Evolutionary conservation across 2,113 vertebrate species (phyloP).

Genomic region (Pica pica): DNA sequence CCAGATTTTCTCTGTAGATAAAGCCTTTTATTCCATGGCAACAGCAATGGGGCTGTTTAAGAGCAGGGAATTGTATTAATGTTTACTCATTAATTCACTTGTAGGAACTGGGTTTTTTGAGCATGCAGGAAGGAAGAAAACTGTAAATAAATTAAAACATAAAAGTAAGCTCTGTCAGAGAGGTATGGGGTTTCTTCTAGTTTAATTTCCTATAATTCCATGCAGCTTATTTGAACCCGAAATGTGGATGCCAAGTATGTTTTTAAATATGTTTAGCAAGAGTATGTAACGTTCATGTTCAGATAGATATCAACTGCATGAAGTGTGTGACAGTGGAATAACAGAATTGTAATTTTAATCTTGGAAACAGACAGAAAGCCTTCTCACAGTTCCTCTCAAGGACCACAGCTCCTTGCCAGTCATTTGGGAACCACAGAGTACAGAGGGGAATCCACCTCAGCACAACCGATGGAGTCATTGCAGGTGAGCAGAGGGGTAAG

Average conservation of each 20-base stretch:
- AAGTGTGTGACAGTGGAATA: not conserved
- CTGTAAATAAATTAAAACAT: not conserved
- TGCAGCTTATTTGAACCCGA: not conserved
- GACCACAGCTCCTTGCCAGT: slow-evolving; percentile 58
- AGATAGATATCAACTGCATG: not conserved
- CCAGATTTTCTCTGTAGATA: not conserved
- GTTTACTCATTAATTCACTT: not conserved
- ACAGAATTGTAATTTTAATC: slow-evolving; percentile 58
- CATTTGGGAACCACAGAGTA: slow-evolving; percentile 4
- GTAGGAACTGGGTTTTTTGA: not conserved
- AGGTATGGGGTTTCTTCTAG: not conserved
- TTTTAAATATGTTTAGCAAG: not conserved
- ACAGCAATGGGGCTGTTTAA: not conserved
- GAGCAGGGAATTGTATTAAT: not conserved
- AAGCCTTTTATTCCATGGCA: not conserved
- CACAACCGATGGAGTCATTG: not conserved
- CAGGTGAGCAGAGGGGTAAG: slow-evolving; percentile 57
- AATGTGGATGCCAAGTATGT: not conserved
- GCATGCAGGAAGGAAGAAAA: not conserved
- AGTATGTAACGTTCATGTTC: not conserved
- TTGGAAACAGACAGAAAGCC: slow-evolving; percentile 27
- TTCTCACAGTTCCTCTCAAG: slow-evolving; percentile 30
- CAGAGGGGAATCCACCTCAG: not conserved
- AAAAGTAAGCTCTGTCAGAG: not conserved
- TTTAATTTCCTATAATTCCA: not conserved